Conservation (phyloP, 2,888 invertebrate genomes). For the Lasioglossum villosulum region DNA sequence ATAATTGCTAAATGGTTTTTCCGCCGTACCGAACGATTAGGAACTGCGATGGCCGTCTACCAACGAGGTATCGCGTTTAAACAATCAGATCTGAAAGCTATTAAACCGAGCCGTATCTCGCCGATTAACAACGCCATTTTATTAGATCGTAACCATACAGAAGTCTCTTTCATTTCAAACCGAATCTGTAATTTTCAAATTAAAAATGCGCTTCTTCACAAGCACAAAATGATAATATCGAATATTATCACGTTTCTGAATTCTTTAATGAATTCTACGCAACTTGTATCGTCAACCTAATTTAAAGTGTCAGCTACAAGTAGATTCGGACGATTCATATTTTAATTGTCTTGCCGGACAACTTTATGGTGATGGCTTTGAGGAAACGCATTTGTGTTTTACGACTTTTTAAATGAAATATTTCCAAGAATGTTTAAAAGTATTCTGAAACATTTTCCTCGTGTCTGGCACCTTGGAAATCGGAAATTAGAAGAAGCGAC, state of each 20-base stretch:
- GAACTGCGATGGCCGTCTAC: not conserved
- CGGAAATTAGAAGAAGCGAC: not conserved
- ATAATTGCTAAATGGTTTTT: constrained; percentile 9
- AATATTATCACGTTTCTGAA: too few relatives aligned
- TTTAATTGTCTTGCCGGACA: not conserved
- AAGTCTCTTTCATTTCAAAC: not conserved
- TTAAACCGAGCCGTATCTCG: not conserved
- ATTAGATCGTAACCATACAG: not conserved
- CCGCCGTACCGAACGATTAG: not conserved
- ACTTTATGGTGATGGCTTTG: not conserved
- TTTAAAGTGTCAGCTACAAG: too few relatives aligned
- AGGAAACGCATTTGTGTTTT: not conserved
- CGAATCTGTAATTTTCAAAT: not conserved
- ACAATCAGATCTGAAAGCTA: not conserved
- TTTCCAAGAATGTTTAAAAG: not conserved
- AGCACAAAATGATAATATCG: not conserved
- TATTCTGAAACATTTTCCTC: not conserved
- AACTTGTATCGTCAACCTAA: not conserved
- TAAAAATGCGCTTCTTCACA: not conserved
- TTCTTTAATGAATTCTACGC: not conserved
- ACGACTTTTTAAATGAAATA: not conserved
- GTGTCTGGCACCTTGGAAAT: not conserved
- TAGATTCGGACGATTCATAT: not conserved
- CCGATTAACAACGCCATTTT: not conserved
- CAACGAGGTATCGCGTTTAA: not conserved